These are phyloP conservation scores for Coenobita brevimanus DNA, from an alignment of 1,140 invertebrate genomes.

Conservation along the genomic window DNA sequence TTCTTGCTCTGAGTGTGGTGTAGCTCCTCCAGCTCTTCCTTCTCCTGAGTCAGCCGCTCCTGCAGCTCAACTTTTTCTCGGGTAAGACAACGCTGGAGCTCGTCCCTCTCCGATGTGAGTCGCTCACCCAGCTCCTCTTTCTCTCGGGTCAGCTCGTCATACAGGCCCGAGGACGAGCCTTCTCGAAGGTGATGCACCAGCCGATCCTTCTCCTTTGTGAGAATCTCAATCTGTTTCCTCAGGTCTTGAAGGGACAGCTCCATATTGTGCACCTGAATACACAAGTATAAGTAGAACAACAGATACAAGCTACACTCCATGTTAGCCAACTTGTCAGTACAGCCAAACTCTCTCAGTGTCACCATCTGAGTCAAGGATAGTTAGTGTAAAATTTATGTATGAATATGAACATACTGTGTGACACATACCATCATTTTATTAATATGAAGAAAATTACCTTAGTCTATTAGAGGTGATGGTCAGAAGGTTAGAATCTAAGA, in stretches of 20 bases:
- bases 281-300: too few relatives aligned
- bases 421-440: too few relatives aligned
- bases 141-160: constrained; percentile 26
- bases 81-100: neutral
- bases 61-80: constrained; percentile 24
- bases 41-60: neutral
- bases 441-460: too few relatives aligned
- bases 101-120: neutral
- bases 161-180: constrained; percentile 20
- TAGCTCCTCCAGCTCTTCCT: constrained; percentile 23
- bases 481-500: too few relatives aligned
- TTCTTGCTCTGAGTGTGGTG: neutral
- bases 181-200: constrained; percentile 34
- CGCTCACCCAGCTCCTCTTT: constrained; percentile 36
- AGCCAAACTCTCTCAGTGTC: too few relatives aligned
- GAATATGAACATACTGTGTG: too few relatives aligned
- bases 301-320: too few relatives aligned
- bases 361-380: too few relatives aligned
- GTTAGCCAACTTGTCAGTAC: too few relatives aligned
- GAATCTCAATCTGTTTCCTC: constrained; percentile 23
- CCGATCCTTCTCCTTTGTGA: constrained; percentile 39
- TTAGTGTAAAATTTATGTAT: too few relatives aligned
- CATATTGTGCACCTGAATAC: constrained; percentile 63
- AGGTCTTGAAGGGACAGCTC: constrained; percentile 57
- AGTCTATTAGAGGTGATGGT: too few relatives aligned